Evolutionary conservation across 1,140 invertebrate genomes (phyloP).

Genomic region (Drosophila ambigua): DNA sequence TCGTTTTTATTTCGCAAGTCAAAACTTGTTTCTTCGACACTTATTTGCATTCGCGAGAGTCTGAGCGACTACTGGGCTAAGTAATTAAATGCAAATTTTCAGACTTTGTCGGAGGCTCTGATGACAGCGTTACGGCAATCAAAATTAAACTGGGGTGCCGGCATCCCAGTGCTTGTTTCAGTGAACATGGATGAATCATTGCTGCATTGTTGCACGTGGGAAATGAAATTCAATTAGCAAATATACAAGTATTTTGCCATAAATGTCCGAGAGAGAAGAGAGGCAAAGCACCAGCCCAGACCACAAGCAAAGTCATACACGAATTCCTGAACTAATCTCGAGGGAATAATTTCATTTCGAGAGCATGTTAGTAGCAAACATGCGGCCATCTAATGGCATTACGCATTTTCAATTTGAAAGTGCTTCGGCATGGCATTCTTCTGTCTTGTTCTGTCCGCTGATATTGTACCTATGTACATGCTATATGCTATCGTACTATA

Average conservation of each 20-base stretch:
- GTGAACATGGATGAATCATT: too few species aligned
- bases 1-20: constrained; percentile 34
- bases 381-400: background rate
- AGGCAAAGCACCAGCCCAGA: too few species aligned
- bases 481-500: background rate
- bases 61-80: constrained; percentile 3
- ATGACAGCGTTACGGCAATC: constrained; percentile 7
- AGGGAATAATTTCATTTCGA: background rate
- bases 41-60: background rate
- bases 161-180: too few species aligned
- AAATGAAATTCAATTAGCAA: too few species aligned
- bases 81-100: constrained; percentile 26
- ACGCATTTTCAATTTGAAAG: constrained; percentile 20
- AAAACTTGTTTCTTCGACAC: constrained; percentile 46
- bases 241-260: too few species aligned
- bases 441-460: constrained; percentile 23
- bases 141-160: background rate
- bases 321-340: too few species aligned
- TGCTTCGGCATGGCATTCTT: constrained; percentile 15
- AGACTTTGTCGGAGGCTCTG: constrained; percentile 2
- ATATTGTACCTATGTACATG: background rate
- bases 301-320: too few species aligned
- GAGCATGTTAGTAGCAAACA: constrained; percentile 22
- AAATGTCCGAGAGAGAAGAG: too few species aligned
- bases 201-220: too few species aligned